Base-by-base conservation (phyloP, 2,113 vertebrate genomes). In the Phaethornis superciliosus region DNA sequence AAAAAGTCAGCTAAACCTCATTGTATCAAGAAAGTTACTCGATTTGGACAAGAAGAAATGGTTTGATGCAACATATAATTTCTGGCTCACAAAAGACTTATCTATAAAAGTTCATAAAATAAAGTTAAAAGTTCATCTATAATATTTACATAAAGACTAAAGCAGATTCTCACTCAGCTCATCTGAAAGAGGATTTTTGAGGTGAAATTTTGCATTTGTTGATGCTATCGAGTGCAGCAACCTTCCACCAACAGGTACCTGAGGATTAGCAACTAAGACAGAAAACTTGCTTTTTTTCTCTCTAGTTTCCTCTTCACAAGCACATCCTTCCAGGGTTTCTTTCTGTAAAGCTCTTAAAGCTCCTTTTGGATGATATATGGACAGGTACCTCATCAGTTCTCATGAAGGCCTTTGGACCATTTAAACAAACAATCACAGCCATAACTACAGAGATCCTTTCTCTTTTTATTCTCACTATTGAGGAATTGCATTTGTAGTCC, bases 401-500 rank as follows among this genome's bases (percentile, higher is more conserved):
- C 49, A 24, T 49, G 46, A 51, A 33, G 37, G 28, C 74, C 81
- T 91, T 64, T 59, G 65, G 62, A 83, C 62, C 32, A 2, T 4
- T 0, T 1, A 72, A 93, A 90, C 69, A 77, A 94, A 88, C 47
- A 90, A 65, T 30, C 55, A 7, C 24, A 35, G 33, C 22, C 69
- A 75, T 3, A 77, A 94, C 81, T n/a, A 79, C 71, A 15, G 32
- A 89, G 59, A 56, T 59, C 22, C 70, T 37, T 88, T 76, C 78
- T 80, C 60, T 76, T 81, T 76, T 83, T 33, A 72, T 62, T 46
- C 90, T 62, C 32, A 47, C 85, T 91, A 85, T 42, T 94, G 84
- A 96, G 91, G 79, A 94, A 94, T 78, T 89, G 95, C 97, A 95
- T 97, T 81, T 60, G 89, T 71, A 87, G 93, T 37, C 93, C 97